A percentile compares a stretch with the other conserved stretches of the same genome.
These are phyloP conservation scores for Metaphire vulgaris DNA, from an alignment of 1,140 invertebrate genomes.

Conservation along the genomic window DNA sequence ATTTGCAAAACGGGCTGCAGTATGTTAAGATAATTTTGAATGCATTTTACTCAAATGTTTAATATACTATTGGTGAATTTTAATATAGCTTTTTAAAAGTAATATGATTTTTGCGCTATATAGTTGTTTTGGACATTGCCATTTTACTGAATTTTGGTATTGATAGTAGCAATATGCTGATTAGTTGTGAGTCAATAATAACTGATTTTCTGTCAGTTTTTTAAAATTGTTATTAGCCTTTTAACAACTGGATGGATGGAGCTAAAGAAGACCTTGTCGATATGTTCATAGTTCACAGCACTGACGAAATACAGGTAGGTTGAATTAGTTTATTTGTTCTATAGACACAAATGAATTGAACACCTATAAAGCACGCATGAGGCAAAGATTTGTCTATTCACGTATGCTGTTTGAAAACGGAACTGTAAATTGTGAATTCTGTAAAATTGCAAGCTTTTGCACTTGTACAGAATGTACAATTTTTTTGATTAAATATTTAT, in stretches of 20 bases:
- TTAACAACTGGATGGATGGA: conserved; percentile 93
- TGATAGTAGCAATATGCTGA: neutral
- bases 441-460: too few relatives aligned
- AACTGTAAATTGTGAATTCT: too few relatives aligned
- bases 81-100: neutral
- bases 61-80: neutral
- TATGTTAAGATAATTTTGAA: conserved; percentile 50
- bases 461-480: too few relatives aligned
- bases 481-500: too few relatives aligned
- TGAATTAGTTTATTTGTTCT: too few relatives aligned
- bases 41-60: neutral
- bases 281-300: conserved; percentile 71
- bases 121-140: neutral
- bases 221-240: conserved; percentile 72
- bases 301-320: conserved; percentile 33
- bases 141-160: neutral
- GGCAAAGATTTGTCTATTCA: too few relatives aligned
- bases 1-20: conserved; percentile 94
- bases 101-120: neutral
- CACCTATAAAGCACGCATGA: too few relatives aligned
- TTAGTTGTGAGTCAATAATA: neutral
- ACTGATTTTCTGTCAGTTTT: neutral
- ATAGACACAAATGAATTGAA: too few relatives aligned
- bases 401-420: too few relatives aligned
- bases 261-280: conserved; percentile 97